Conservation (phyloP, 1,140 invertebrate species). For the Asobara japonica region DNA sequence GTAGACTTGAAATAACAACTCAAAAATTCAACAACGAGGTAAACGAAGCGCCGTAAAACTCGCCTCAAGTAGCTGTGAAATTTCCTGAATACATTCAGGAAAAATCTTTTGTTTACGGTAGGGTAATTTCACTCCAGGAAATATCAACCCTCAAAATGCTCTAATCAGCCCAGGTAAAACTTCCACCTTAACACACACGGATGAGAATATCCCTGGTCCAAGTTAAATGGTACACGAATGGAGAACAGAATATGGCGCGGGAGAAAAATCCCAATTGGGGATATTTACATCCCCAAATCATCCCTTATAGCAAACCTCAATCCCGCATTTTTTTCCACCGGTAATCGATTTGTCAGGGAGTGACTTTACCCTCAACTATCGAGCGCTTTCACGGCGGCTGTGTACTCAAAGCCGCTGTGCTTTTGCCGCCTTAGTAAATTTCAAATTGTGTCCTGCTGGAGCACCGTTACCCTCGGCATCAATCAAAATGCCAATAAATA, state of each 20-base stretch:
- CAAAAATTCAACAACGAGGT: background rate
- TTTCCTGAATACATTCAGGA: no score
- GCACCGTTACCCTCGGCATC: background rate
- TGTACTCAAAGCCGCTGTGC: background rate
- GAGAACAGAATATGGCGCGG: no score
- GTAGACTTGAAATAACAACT: background rate
- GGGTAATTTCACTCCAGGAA: background rate
- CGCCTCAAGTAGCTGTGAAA: background rate
- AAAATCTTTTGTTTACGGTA: background rate
- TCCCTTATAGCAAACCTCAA: no score
- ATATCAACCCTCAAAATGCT: background rate
- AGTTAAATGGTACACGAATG: no score
- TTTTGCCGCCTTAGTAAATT: background rate
- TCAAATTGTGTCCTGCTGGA: background rate
- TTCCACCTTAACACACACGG: no score
- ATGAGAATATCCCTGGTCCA: no score
- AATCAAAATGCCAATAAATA: background rate
- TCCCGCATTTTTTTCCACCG: no score
- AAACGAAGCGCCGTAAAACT: background rate
- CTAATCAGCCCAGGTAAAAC: background rate
- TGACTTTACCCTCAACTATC: background rate
- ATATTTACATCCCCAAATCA: no score
- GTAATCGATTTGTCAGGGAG: constrained; percentile 5
- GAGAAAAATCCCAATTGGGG: no score
- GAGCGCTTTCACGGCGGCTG: background rate